These are phyloP conservation scores for Sminthurides bifidus DNA, from an alignment of 1,140 invertebrate species.

Conservation along the genomic window DNA sequence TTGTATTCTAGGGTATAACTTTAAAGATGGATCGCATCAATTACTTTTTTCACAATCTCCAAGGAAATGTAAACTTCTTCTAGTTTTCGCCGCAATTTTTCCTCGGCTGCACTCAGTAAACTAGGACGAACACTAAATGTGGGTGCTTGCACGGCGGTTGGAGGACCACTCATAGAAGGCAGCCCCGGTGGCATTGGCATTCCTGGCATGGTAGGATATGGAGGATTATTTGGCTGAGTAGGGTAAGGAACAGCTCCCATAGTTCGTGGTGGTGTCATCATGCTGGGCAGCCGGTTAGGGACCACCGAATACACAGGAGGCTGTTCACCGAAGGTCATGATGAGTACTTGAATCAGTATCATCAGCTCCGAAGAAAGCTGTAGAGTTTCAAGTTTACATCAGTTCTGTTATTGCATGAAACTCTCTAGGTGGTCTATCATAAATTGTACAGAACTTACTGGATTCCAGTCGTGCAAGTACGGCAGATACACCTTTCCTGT, in stretches of 20 bases:
- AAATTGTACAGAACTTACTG: conserved; percentile 50
- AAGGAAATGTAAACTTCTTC: conserved; percentile 49
- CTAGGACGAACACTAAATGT: conserved; percentile 62
- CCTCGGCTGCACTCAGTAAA: conserved; percentile 84
- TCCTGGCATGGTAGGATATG: conserved; percentile 38
- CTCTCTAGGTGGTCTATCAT: background rate
- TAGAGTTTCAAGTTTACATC: conserved; percentile 23
- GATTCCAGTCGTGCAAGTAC: conserved; percentile 90
- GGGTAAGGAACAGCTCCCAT: conserved; percentile 46
- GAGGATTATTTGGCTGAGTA: conserved; percentile 36
- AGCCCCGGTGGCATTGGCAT: conserved; percentile 47
- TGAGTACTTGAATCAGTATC: conserved; percentile 80
- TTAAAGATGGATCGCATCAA: too few relatives aligned
- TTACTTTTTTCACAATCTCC: conserved; percentile 26
- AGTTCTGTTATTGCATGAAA: conserved; percentile 1
- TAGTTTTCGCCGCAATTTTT: conserved; percentile 74
- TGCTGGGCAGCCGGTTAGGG: conserved; percentile 9
- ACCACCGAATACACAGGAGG: conserved; percentile 79
- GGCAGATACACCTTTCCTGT: conserved; percentile 94
- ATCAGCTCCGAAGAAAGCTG: conserved; percentile 69
- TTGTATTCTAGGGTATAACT: too few relatives aligned
- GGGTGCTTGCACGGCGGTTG: conserved; percentile 4
- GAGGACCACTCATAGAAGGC: conserved; percentile 17
- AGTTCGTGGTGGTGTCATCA: conserved; percentile 26
- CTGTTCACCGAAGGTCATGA: conserved; percentile 81